These are phyloP conservation scores for Danio tinwini DNA, from an alignment of 2,797 vertebrate genomes.

Conservation along the genomic window DNA sequence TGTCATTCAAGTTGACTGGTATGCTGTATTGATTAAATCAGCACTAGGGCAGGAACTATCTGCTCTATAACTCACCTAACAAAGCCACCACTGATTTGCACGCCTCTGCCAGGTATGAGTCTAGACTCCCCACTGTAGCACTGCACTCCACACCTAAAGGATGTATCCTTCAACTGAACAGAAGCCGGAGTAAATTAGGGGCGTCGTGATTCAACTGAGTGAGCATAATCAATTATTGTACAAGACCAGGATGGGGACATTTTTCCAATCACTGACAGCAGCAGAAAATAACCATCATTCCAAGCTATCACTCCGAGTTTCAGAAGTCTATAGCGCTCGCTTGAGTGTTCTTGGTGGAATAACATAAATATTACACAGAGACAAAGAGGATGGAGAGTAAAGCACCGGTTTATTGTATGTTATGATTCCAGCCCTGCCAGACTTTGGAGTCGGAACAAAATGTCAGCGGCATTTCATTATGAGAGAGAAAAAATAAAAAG, in stretches of 20 bases:
- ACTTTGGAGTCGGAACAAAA: slow-evolving; percentile 23
- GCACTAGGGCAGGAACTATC: not conserved
- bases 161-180: slow-evolving; percentile 20
- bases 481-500: not conserved
- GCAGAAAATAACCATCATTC: slow-evolving; percentile 35
- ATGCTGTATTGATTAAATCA: not conserved
- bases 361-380: not conserved
- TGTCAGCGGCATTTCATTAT: slow-evolving; percentile 30
- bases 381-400: slow-evolving; percentile 7
- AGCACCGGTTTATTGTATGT: slow-evolving; percentile 1
- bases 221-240: slow-evolving; percentile 48
- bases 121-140: not conserved
- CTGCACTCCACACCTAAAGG: not conserved
- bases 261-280: slow-evolving; percentile 35
- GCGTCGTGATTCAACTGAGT: slow-evolving; percentile 29
- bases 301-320: slow-evolving; percentile 22
- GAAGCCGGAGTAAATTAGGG: slow-evolving; percentile 14
- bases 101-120: not conserved
- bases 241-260: slow-evolving; percentile 27
- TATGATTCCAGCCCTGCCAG: slow-evolving; percentile 18
- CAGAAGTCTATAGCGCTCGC: slow-evolving; percentile 13
- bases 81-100: slow-evolving; percentile 10
- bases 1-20: not conserved
- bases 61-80: not conserved
- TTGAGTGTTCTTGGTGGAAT: not conserved